Evolutionary conservation across 2,888 invertebrate genomes (phyloP).

Genomic region (Nephrotoma guestfalica): DNA sequence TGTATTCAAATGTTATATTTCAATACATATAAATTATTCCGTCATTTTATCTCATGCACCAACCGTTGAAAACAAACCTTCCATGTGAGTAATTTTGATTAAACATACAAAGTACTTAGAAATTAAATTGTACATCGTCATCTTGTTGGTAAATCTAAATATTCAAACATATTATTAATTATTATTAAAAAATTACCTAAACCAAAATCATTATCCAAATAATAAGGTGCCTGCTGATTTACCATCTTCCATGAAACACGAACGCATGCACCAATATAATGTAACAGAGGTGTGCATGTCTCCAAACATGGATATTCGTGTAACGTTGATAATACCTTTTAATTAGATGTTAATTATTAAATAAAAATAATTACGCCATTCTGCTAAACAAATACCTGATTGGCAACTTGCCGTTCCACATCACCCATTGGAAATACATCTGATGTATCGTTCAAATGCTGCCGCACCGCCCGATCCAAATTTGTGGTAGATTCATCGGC

Average conservation of each 20-base stretch:
- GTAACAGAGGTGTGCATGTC: slow-evolving; percentile 57
- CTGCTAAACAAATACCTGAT: slow-evolving; percentile 33
- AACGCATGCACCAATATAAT: slow-evolving; percentile 69
- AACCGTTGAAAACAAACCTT: neutral
- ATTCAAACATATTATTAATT: neutral
- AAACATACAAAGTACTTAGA: neutral
- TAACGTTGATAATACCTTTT: slow-evolving; percentile 70
- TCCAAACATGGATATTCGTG: slow-evolving; percentile 87
- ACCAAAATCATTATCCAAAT: slow-evolving; percentile 54
- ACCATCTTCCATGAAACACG: slow-evolving; percentile 77
- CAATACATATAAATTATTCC: no score
- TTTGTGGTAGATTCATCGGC: slow-evolving; percentile 32
- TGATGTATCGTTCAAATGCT: slow-evolving; percentile 52
- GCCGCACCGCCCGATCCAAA: slow-evolving; percentile 42
- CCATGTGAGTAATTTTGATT: neutral
- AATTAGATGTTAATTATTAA: neutral
- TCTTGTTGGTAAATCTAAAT: neutral
- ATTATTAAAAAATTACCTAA: slow-evolving; percentile 32
- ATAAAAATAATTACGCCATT: neutral
- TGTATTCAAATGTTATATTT: no score
- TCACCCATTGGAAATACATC: slow-evolving; percentile 56
- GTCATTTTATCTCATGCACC: neutral
- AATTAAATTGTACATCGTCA: neutral
- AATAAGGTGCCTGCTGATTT: slow-evolving; percentile 52
- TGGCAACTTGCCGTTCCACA: slow-evolving; percentile 49